These are phyloP conservation scores for Myripristis jacobus DNA, from an alignment of 2,797 vertebrate species.

Conservation along the genomic window DNA sequence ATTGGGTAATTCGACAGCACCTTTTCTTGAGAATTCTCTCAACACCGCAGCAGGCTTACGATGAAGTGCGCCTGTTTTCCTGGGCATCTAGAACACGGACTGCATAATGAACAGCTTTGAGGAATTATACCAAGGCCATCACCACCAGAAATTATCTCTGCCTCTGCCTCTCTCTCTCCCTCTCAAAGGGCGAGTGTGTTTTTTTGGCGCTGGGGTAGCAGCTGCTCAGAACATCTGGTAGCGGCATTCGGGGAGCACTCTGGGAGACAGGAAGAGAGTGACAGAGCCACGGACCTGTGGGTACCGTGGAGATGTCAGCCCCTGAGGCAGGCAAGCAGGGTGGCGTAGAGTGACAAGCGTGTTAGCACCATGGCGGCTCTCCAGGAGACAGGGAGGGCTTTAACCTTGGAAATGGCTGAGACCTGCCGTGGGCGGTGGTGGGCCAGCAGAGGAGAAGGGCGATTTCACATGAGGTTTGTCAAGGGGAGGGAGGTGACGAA, in stretches of 20 bases:
- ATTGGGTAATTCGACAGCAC: slow-evolving; percentile 38
- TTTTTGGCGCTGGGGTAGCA: slow-evolving; percentile 63
- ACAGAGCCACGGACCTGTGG: slow-evolving; percentile 62
- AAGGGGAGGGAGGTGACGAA: slow-evolving; percentile 50
- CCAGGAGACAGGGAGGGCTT: slow-evolving; percentile 52
- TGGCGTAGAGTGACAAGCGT: slow-evolving; percentile 62
- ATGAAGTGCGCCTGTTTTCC: slow-evolving; percentile 52
- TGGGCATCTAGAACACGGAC: slow-evolving; percentile 43
- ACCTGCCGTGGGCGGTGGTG: slow-evolving; percentile 27
- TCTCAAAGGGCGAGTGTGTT: slow-evolving; percentile 49
- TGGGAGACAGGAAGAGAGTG: slow-evolving; percentile 58
- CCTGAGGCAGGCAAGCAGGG: slow-evolving; percentile 50
- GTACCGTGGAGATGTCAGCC: slow-evolving; percentile 55
- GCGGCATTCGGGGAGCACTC: slow-evolving; percentile 52
- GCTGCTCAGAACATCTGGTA: slow-evolving; percentile 80
- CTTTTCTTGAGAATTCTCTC: slow-evolving; percentile 26
- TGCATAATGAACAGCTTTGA: slow-evolving; percentile 44
- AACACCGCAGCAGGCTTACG: slow-evolving; percentile 38
- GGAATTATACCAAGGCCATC: slow-evolving; percentile 10
- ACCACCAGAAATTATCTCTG: slow-evolving; percentile 35
- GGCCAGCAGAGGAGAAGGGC: slow-evolving; percentile 15
- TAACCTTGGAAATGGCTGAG: slow-evolving; percentile 64
- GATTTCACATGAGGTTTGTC: slow-evolving; percentile 55
- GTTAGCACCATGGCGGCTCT: slow-evolving; percentile 57
- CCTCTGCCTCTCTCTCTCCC: slow-evolving; percentile 5